phyloP scores from a whole-genome alignment of 2,113 vertebrate species.

The Mungos mungo region DNA sequence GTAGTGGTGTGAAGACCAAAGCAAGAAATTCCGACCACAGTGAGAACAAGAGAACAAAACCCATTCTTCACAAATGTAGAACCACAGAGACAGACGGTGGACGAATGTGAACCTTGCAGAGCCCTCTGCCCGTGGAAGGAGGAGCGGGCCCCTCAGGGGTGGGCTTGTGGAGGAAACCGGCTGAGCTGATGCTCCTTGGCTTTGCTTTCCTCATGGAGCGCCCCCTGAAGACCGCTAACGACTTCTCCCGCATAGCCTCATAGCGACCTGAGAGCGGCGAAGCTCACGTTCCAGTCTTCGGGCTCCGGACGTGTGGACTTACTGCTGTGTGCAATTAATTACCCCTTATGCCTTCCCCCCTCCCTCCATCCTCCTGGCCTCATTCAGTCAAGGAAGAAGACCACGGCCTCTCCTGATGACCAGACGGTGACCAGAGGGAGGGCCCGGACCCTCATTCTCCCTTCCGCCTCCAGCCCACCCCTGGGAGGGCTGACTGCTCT shows the following conservation, averaged over 20 bases:
- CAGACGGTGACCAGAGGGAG: not conserved
- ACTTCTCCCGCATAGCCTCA: too few relatives aligned
- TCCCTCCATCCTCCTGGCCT: too few relatives aligned
- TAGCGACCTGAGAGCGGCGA: not conserved
- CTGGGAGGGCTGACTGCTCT: accelerated
- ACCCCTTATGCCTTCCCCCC: too few relatives aligned
- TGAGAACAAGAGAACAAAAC: too few relatives aligned
- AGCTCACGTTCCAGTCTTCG: too few relatives aligned
- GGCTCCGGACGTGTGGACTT: too few relatives aligned
- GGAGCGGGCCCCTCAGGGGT: too few relatives aligned
- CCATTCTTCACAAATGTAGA: not conserved
- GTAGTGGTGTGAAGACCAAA: not conserved
- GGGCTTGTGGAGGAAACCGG: not conserved
- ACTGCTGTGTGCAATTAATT: not conserved
- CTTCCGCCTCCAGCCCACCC: too few relatives aligned
- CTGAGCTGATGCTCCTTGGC: accelerated
- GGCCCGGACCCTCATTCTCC: not conserved
- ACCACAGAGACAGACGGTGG: accelerated
- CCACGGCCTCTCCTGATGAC: not conserved
- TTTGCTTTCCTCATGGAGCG: not conserved
- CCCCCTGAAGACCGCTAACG: accelerated
- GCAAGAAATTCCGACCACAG: too few relatives aligned
- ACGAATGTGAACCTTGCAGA: accelerated
- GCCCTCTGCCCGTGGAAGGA: not conserved
- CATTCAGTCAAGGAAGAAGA: not conserved